Conservation (phyloP, 2,113 vertebrate species). For the cattle (Bos taurus) region DNA sequence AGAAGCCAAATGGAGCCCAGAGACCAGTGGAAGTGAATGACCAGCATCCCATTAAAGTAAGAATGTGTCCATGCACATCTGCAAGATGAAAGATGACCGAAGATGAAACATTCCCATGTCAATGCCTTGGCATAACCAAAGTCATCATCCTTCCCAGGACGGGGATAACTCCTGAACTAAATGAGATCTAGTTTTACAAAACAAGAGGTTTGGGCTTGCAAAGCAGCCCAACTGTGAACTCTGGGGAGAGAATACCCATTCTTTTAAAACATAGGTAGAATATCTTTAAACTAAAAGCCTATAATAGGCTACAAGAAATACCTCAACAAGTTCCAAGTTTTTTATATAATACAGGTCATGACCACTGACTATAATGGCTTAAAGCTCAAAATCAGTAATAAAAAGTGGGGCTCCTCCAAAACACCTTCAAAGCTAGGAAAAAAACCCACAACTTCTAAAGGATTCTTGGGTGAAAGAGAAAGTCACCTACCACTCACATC, state of each 20-base stretch:
- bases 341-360: neutral
- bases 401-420: neutral
- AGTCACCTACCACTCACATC: neutral
- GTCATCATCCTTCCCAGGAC: neutral
- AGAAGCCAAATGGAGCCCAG: neutral
- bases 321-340: neutral
- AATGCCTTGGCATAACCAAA: neutral
- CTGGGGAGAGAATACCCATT: neutral
- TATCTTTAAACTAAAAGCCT: neutral
- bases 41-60: neutral
- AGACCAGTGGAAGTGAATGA: neutral
- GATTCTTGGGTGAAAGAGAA: neutral
- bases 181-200: neutral
- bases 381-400: neutral
- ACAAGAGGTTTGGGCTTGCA: neutral
- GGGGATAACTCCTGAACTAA: neutral
- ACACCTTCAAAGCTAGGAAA: neutral
- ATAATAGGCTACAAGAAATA: neutral
- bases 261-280: neutral
- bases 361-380: neutral
- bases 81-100: neutral
- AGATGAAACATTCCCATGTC: neutral
- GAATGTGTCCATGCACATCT: neutral
- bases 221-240: neutral
- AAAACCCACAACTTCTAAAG: neutral